Base-by-base conservation (phyloP, 1,140 invertebrate genomes). In the Hermetia illucens region DNA sequence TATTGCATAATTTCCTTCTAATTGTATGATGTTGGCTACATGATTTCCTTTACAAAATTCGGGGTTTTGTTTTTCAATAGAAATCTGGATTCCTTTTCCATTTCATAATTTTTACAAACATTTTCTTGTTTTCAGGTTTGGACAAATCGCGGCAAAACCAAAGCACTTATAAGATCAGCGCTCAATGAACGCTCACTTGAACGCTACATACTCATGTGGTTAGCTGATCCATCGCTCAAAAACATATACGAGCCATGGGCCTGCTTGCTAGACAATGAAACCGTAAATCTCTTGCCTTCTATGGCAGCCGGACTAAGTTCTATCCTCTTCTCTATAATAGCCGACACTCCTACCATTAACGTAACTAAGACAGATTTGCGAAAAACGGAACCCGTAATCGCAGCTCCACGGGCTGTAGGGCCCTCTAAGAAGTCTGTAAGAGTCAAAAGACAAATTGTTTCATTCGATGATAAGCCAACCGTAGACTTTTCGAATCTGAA, bases 101-200 rank as follows among this genome's bases (percentile, higher is more conserved):
- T n/a, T n/a, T n/a, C n/a, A n/a, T n/a, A n/a, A n/a, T n/a, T n/a
- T n/a, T n/a, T n/a, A n/a, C n/a, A n/a, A n/a, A n/a, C n/a, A n/a
- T n/a, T n/a, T 27, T 27, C 24, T 27, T 27, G 13, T 27, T 8
- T 27, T 27, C 24, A 27, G 24, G 13, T 87, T 10, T 71, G 67
- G 44, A 81, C 77, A 17, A 79, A 85, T 63, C 64, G 65, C 36
- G 81, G 81, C 8, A 60, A 76, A 39, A 80, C 78, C 1, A 61
- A 79, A 52, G 79, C 83, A 4, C 87, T 84, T 82, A 62, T 88
- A 5, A 59, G 84, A 44, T 75, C 80, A 13, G 65, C 78, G 8
- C 61, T 88, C 5, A 89, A 88, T 63, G 84, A 89, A 58, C 68
- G 77, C 44, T 82, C 79, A 3, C 61, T 89, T 8, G 82, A 86